Evolutionary conservation across 1,140 invertebrate genomes (phyloP), one percentile per base, ranked within the genome.

Genomic region (Andrena cerasifolii): DNA sequence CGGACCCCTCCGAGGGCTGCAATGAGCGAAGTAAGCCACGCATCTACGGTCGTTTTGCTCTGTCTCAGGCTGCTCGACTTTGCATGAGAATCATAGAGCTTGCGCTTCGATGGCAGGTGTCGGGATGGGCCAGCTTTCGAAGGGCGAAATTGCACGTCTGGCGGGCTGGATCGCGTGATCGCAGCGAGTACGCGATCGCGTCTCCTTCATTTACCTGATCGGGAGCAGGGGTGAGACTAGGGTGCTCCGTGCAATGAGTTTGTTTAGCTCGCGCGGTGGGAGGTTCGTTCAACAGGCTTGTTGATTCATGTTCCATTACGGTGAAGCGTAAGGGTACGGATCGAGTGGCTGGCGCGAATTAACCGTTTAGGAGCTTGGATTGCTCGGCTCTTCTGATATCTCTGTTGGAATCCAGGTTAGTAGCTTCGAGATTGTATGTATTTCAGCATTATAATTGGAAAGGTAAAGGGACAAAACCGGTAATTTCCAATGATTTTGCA

Each of bases 51-150:
- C 7, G 58, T 68, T 65, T 21, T 40, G 40, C 31, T n/a, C n/a
- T 76, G 36, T 40, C 40, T 54, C 47, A 54, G 49, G 8, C 16
- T n/a, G 14, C 3, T 31, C 43, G 70, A 80, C 81, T 91, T 90
- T 90, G 89, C 90, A 90, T 89, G 89, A 86, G 84, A 88, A 71
- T 84, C 70, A 78, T 88, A 78, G 83, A 74, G 79, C 62, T 73
- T 49, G 77, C 43, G 62, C 63, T 65, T 85, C 79, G 86, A 86
- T 88, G 87, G 86, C 88, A 84, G 86, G 87, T 90, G 88, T 87
- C 87, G 83, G 84, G 85, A 82, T 87, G 87, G 83, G 70, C 79
- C 56, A 58, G 65, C 72, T 84, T 86, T 86, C 81, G 85, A 70
- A 47, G 73, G 49, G 24, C 68, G 56, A 86, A 89, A 90, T 89